A percentile compares a stretch with the other conserved stretches of the same genome.
These are phyloP conservation scores for Physocephala rufipes DNA, from an alignment of 2,888 invertebrate genomes.

Conservation along the genomic window DNA sequence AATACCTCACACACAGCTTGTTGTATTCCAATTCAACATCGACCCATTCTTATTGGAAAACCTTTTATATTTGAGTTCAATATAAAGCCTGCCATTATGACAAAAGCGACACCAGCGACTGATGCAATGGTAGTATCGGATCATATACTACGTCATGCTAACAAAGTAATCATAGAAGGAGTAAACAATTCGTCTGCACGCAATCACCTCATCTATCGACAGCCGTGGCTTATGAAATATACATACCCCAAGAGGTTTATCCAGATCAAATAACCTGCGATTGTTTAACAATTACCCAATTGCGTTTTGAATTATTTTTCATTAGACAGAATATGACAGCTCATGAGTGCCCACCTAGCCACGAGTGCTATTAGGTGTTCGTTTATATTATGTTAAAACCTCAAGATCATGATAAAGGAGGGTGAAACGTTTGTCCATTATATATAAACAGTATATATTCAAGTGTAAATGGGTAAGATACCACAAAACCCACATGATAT, in stretches of 20 bases:
- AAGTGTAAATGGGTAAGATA: no score
- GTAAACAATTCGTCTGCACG: constrained; percentile 22
- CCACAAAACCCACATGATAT: no score
- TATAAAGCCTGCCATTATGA: constrained; percentile 27
- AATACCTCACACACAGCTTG: no score
- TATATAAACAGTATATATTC: neutral
- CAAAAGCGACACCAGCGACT: constrained; percentile 35
- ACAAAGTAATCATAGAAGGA: constrained; percentile 22
- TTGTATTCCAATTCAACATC: no score
- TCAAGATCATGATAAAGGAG: neutral
- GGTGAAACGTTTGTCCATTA: constrained; percentile 20
- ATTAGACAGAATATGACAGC: constrained; percentile 16
- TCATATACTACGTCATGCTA: constrained; percentile 37
- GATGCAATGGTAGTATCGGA: constrained; percentile 27
- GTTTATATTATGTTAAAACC: neutral
- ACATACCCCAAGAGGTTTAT: constrained; percentile 19
- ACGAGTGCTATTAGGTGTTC: constrained; percentile 35
- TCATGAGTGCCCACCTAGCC: neutral
- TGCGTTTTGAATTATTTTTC: constrained; percentile 32
- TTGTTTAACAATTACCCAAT: constrained; percentile 36
- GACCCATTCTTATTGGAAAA: neutral
- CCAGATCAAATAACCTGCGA: constrained; percentile 30
- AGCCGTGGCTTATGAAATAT: constrained; percentile 7
- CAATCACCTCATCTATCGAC: constrained; percentile 34
- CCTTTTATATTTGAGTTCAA: neutral